phyloP scores from a whole-genome alignment of 1,140 invertebrate genomes.

The Heliconius melpomene region DNA sequence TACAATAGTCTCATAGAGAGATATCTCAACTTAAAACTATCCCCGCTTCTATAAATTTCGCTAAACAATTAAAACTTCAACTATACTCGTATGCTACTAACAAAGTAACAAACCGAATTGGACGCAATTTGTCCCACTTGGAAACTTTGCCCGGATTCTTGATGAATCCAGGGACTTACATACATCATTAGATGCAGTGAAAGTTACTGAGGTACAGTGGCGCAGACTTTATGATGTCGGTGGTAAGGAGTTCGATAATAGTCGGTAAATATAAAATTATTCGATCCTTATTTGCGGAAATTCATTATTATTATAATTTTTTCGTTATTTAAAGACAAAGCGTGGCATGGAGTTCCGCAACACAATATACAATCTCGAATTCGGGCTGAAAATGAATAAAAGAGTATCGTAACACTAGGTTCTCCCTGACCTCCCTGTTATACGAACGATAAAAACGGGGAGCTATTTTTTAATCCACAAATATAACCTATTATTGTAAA shows the following conservation, averaged over 20 bases:
- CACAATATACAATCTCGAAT: no score
- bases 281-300: no score
- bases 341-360: no score
- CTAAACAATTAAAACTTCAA: background rate
- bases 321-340: no score
- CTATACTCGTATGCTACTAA: background rate
- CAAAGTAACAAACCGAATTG: slow-evolving; percentile 10
- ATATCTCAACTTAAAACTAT: background rate
- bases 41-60: background rate
- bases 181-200: background rate
- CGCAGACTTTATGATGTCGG: background rate
- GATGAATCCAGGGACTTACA: slow-evolving; percentile 6
- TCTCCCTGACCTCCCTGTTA: no score
- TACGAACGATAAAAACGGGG: no score
- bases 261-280: no score
- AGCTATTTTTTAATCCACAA: no score
- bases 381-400: no score
- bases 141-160: slow-evolving; percentile 5
- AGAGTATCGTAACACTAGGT: no score
- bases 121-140: slow-evolving; percentile 4
- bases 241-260: background rate
- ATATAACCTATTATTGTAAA: no score
- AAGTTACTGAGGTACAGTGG: background rate
- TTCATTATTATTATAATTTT: no score
- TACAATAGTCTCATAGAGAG: background rate